phyloP scores from a whole-genome alignment of 2,113 vertebrate genomes.

The Hippocampus abdominalis region DNA sequence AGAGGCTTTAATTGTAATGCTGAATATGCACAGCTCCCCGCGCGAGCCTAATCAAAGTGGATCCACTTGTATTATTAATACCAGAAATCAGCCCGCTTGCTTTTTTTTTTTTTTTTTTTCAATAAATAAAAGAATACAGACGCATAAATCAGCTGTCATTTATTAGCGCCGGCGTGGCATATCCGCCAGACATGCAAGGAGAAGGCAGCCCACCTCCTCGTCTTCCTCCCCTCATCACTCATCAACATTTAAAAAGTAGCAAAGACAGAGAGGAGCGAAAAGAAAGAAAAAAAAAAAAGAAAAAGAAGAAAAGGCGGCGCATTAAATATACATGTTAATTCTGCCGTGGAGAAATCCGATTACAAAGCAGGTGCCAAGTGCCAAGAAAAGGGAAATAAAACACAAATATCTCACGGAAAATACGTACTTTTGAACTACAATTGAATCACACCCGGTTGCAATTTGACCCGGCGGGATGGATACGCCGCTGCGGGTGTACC shows the following conservation, averaged over 20 bases:
- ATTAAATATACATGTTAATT: slow-evolving; percentile 99
- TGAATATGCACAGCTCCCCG: slow-evolving; percentile 99
- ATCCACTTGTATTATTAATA: slow-evolving; percentile 99
- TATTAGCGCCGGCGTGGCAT: slow-evolving; percentile 98
- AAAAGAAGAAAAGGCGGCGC: slow-evolving; percentile 71
- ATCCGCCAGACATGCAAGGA: slow-evolving; percentile 94
- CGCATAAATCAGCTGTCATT: slow-evolving; percentile 99
- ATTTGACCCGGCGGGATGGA: neutral
- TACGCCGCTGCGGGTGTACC: neutral
- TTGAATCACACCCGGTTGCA: neutral
- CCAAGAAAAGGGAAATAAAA: slow-evolving; percentile 57
- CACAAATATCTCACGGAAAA: neutral
- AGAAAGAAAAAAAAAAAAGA: slow-evolving; percentile 67
- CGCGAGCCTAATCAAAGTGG: slow-evolving; percentile 99
- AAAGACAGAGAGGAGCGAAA: slow-evolving; percentile 50
- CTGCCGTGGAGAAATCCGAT: slow-evolving; percentile 96
- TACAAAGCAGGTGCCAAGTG: slow-evolving; percentile 94
- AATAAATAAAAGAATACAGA: slow-evolving; percentile 99
- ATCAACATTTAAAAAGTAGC: slow-evolving; percentile 92
- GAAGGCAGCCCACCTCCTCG: slow-evolving; percentile 85
- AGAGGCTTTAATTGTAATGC: slow-evolving; percentile 99
- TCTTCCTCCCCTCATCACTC: slow-evolving; percentile 90
- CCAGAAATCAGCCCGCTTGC: slow-evolving; percentile 99
- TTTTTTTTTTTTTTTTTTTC: slow-evolving; percentile 99
- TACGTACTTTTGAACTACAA: too few species aligned